Conservation (phyloP, 2,113 vertebrate species). For the Neodon shergylaensis region DNA sequence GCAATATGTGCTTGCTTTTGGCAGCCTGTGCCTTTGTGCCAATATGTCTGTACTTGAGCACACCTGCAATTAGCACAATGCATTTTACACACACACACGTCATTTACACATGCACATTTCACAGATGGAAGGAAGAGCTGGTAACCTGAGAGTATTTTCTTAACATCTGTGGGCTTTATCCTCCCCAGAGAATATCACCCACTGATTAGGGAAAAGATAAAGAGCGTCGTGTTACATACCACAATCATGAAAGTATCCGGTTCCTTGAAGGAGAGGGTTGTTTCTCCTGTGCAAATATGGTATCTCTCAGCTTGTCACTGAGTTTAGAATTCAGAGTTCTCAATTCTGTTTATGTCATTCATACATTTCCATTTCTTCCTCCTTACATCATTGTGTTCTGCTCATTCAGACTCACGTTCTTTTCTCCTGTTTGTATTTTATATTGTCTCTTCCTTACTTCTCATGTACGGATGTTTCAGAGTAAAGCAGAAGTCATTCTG, state of each 20-base stretch:
- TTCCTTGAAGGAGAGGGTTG: neutral
- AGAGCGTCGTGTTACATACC: neutral
- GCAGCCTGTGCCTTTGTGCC: neutral
- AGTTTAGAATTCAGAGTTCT: neutral
- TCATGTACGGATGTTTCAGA: neutral
- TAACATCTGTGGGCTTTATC: neutral
- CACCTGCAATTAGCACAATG: neutral
- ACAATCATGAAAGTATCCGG: neutral
- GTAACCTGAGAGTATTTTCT: neutral
- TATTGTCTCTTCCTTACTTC: neutral
- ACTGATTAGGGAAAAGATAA: neutral
- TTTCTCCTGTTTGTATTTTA: neutral
- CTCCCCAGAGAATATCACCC: neutral
- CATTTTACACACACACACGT: neutral
- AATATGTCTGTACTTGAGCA: neutral
- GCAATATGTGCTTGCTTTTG: neutral
- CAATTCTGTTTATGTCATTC: neutral
- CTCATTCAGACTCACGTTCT: neutral
- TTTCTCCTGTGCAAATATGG: neutral
- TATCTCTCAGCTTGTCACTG: neutral
- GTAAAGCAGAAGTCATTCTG: neutral
- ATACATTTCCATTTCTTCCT: neutral
- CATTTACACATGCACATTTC: neutral
- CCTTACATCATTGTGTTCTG: conserved; percentile 13
- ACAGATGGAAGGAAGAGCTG: neutral